Evolutionary conservation across 1,140 invertebrate genomes (phyloP).

Genomic region (Drosophila yakuba): DNA sequence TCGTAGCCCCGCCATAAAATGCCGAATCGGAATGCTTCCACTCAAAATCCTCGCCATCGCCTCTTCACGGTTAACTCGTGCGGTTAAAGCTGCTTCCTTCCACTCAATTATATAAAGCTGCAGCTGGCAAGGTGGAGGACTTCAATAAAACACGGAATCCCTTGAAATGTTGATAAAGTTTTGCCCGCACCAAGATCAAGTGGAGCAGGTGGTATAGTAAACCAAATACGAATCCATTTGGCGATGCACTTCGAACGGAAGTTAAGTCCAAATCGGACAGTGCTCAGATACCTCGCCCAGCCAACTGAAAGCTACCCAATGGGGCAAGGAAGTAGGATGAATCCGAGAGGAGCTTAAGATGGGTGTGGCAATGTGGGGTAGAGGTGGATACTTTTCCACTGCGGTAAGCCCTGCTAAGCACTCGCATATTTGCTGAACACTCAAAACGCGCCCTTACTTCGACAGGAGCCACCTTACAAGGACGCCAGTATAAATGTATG

Average conservation of each 20-base stretch:
- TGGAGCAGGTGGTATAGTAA: constrained; percentile 9
- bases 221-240: constrained; percentile 42
- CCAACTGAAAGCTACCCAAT: constrained; percentile 12
- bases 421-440: constrained; percentile 65
- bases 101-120: constrained; percentile 70
- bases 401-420: constrained; percentile 53
- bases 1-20: neutral
- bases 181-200: constrained; percentile 27
- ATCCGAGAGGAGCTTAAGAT: constrained; percentile 21
- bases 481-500: constrained; percentile 50
- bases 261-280: constrained; percentile 29
- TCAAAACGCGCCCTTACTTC: constrained; percentile 53
- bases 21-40: constrained; percentile 9
- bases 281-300: constrained; percentile 8
- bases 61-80: constrained; percentile 63
- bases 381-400: constrained; percentile 1
- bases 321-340: constrained; percentile 10
- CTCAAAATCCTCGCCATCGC: constrained; percentile 9
- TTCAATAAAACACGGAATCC: constrained; percentile 59
- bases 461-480: constrained; percentile 22
- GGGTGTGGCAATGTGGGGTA: neutral
- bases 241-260: constrained; percentile 26
- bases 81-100: constrained; percentile 72
- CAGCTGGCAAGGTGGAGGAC: constrained; percentile 30
- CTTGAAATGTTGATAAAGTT: constrained; percentile 72